Evolutionary conservation across 2,797 vertebrate species (phyloP).

Genomic region (Chrysolophus pictus): DNA sequence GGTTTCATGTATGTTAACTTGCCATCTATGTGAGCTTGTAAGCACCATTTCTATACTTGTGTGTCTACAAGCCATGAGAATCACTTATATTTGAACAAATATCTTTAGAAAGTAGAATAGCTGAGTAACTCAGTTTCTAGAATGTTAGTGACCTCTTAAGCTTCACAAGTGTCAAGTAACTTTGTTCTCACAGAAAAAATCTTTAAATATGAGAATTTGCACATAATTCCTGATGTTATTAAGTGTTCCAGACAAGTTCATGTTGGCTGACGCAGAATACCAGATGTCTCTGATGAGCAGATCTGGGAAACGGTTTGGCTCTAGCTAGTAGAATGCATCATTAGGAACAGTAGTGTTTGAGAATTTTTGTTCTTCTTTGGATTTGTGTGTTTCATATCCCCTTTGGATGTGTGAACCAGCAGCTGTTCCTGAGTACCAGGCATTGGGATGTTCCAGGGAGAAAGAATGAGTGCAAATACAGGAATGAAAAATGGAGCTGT

Average conservation of each 20-base stretch:
- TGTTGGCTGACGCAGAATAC: constrained; percentile 27
- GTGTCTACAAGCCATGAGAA: not conserved
- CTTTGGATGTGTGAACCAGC: not conserved
- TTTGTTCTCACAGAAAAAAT: not conserved
- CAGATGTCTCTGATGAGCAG: constrained; percentile 53
- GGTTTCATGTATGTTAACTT: rapidly evolving
- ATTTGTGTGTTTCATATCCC: not conserved
- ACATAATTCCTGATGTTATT: not conserved
- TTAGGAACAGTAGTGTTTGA: not conserved
- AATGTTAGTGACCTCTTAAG: not conserved
- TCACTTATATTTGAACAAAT: not conserved
- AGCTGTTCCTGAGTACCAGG: not conserved
- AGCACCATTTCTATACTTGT: not conserved
- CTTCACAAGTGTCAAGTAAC: not conserved
- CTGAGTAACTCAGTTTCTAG: not conserved
- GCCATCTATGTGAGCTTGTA: not conserved
- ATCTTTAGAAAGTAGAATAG: not conserved
- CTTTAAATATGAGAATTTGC: not conserved
- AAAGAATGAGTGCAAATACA: not conserved
- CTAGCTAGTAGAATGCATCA: not conserved
- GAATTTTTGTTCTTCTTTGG: constrained; percentile 19
- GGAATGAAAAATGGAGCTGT: not conserved
- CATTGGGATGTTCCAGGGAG: not conserved
- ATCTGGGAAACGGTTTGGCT: constrained; percentile 15
- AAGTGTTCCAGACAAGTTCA: constrained; percentile 16